phyloP scores from a whole-genome alignment of 1,140 invertebrate species.

The Drosophila arizonae region DNA sequence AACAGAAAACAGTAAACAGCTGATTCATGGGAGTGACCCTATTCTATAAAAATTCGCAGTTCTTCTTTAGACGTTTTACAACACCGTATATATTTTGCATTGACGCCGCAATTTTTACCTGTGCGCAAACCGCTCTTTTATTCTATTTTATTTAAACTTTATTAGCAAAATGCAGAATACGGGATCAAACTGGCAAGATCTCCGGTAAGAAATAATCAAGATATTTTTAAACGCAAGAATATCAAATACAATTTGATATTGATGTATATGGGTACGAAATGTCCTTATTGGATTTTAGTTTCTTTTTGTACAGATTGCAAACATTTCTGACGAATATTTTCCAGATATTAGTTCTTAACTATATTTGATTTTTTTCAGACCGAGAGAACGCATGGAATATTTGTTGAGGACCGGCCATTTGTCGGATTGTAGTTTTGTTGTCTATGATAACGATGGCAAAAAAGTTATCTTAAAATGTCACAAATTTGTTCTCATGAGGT shows the following conservation, averaged over 20 bases:
- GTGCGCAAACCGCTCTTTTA: neutral
- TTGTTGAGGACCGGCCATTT: conserved; percentile 41
- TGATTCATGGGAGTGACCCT: conserved; percentile 31
- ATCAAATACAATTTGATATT: neutral
- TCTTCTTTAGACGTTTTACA: conserved; percentile 9
- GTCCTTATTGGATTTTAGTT: neutral
- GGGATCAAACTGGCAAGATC: conserved; percentile 33
- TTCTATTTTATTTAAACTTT: neutral
- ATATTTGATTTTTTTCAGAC: conserved; percentile 12
- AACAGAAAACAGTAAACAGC: conserved; percentile 29
- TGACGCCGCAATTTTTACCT: conserved; percentile 10
- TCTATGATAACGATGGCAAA: conserved; percentile 27
- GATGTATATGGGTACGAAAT: neutral
- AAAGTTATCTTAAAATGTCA: conserved; percentile 39
- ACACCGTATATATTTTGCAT: conserved; percentile 7
- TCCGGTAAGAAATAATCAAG: conserved; percentile 13
- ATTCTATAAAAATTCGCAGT: neutral
- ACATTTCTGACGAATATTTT: neutral
- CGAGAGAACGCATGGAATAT: conserved; percentile 41
- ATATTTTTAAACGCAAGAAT: neutral
- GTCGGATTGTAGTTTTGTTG: conserved; percentile 50
- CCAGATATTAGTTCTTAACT: too few relatives aligned
- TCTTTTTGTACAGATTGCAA: too few relatives aligned
- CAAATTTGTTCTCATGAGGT: conserved; percentile 50
- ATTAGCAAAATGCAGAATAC: conserved; percentile 24